Evolutionary conservation across 2,888 invertebrate genomes (phyloP).

Genomic region (Arctia plantaginis): DNA sequence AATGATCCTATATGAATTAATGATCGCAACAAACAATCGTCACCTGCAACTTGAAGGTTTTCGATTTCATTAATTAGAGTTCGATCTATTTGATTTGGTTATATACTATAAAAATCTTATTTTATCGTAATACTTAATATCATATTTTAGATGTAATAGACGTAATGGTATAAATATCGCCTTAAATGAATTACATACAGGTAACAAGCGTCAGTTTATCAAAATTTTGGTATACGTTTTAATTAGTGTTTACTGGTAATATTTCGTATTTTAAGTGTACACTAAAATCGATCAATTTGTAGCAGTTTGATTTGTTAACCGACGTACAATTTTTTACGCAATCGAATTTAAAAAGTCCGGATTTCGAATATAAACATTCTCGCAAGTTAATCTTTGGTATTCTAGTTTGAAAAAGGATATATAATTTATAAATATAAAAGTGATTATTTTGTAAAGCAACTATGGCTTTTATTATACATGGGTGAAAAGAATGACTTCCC

Average conservation of each 20-base stretch:
- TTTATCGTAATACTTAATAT: conserved; percentile 35
- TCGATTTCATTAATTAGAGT: conserved; percentile 39
- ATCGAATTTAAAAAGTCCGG: not conserved
- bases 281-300: not conserved
- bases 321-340: not conserved
- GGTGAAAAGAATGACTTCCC: not conserved
- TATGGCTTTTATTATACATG: not conserved
- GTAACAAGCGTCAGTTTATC: conserved; percentile 41
- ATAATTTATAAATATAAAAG: not conserved
- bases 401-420: not conserved
- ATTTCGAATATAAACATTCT: not conserved
- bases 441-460: not conserved
- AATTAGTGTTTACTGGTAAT: conserved; percentile 19
- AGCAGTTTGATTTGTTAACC: not conserved
- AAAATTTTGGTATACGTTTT: conserved; percentile 38
- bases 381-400: not conserved
- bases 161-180: conserved; percentile 24
- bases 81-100: conserved; percentile 24
- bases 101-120: conserved; percentile 29
- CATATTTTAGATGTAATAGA: conserved; percentile 28
- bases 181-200: conserved; percentile 31
- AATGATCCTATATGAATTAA: conserved; percentile 33
- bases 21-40: conserved; percentile 37
- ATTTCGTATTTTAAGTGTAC: not conserved
- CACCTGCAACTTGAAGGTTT: conserved; percentile 43